A percentile compares a stretch with the other conserved stretches of the same genome.
These are phyloP conservation scores for Decapterus maruadsi DNA, from an alignment of 2,797 vertebrate genomes.

Conservation along the genomic window DNA sequence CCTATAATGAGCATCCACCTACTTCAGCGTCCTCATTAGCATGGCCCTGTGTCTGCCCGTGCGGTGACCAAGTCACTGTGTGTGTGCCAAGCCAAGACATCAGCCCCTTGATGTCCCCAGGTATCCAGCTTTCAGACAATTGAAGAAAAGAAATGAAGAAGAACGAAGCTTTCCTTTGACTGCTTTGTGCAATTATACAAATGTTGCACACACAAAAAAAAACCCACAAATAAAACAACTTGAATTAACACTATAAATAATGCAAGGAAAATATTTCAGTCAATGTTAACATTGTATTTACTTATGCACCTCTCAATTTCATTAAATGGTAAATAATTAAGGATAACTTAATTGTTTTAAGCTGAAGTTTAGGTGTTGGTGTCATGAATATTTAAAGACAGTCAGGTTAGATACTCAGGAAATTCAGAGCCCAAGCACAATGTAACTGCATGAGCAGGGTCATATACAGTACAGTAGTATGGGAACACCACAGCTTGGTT, in stretches of 20 bases:
- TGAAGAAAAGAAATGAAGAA: too few relatives aligned
- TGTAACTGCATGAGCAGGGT: not conserved
- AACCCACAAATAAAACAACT: not conserved
- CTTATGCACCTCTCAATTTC: not conserved
- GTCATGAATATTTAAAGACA: too few relatives aligned
- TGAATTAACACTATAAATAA: not conserved
- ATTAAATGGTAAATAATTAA: not conserved
- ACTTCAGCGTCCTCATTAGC: conserved; percentile 53
- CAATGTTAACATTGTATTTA: not conserved
- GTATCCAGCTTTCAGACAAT: too few relatives aligned
- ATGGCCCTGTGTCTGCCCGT: conserved; percentile 18
- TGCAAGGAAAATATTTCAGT: not conserved
- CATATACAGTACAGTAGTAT: too few relatives aligned
- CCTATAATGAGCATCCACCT: conserved; percentile 49
- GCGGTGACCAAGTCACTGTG: conserved; percentile 36
- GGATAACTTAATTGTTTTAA: too few relatives aligned
- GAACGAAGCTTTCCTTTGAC: not conserved
- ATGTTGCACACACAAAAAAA: not conserved
- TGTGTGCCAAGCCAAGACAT: conserved; percentile 5
- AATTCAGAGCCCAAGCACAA: not conserved
- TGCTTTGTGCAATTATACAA: not conserved
- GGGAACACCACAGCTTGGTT: not conserved
- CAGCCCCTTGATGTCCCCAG: not conserved
- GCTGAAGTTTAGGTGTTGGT: too few relatives aligned
- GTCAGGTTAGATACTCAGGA: not conserved